Conservation (phyloP, 2,888 invertebrate genomes). For the Caenorhabditis sp. region DNA sequence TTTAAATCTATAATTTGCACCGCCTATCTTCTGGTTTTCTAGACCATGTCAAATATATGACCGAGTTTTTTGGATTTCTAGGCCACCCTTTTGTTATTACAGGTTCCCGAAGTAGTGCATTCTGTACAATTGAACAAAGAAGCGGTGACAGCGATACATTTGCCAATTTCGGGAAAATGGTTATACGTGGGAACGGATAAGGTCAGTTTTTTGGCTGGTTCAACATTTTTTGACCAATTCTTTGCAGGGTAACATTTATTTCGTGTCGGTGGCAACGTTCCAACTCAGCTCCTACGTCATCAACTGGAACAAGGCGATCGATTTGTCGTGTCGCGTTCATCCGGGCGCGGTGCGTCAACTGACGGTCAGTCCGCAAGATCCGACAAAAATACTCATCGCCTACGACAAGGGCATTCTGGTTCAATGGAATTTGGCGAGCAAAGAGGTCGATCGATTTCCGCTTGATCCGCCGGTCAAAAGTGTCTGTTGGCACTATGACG, state of each 20-base stretch:
- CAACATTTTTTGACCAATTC: too few species aligned
- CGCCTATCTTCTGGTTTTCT: too few species aligned
- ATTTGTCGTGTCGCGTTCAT: slow-evolving; percentile 90
- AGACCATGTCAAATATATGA: too few species aligned
- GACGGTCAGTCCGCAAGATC: slow-evolving; percentile 92
- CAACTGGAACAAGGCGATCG: slow-evolving; percentile 99
- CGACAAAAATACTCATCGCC: slow-evolving; percentile 81
- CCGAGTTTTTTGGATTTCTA: neutral
- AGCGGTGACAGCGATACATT: slow-evolving; percentile 88
- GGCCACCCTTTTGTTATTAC: neutral
- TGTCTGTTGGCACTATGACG: slow-evolving; percentile 80
- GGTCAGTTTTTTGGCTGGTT: slow-evolving; percentile 10
- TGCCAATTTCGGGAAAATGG: slow-evolving; percentile 98
- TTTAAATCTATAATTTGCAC: too few species aligned
- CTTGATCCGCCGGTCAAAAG: slow-evolving; percentile 63
- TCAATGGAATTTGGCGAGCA: slow-evolving; percentile 91
- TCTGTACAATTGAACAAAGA: slow-evolving; percentile 87
- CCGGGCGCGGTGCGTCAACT: slow-evolving; percentile 95
- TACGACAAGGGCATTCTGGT: slow-evolving; percentile 93
- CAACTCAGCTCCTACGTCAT: slow-evolving; percentile 95
- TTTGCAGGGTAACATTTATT: slow-evolving; percentile 94
- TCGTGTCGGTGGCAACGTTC: slow-evolving; percentile 95
- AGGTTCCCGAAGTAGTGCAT: slow-evolving; percentile 79
- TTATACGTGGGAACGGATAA: slow-evolving; percentile 93
- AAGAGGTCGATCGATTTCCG: slow-evolving; percentile 79